Conservation (phyloP, 1,140 invertebrate genomes). For the Drosophila sp. region DNA sequence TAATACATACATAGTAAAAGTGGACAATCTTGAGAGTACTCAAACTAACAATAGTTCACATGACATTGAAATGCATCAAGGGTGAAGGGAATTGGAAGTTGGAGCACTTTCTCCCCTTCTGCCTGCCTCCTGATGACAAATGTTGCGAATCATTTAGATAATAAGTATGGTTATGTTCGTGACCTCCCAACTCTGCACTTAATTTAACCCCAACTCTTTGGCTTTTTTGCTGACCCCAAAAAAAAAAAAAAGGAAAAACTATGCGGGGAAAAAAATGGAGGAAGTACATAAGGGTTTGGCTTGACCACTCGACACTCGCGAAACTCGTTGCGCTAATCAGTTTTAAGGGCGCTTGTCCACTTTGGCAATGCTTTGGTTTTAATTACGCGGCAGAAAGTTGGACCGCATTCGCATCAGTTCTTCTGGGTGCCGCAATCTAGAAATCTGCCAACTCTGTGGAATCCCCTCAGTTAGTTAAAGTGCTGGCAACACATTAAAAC, state of each 20-base stretch:
- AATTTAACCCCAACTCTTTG: slow-evolving; percentile 4
- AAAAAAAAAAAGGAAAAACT: not conserved
- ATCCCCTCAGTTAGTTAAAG: slow-evolving; percentile 71
- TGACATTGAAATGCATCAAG: too few species aligned
- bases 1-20: too few species aligned
- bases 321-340: slow-evolving; percentile 71
- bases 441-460: slow-evolving; percentile 33
- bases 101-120: too few species aligned
- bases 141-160: slow-evolving; percentile 9
- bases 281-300: not conserved
- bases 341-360: slow-evolving; percentile 76
- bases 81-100: too few species aligned
- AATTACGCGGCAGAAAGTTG: slow-evolving; percentile 78
- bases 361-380: slow-evolving; percentile 78
- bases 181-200: not conserved
- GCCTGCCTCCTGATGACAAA: slow-evolving; percentile 1
- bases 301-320: slow-evolving; percentile 50
- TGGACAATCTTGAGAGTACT: too few species aligned
- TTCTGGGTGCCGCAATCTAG: slow-evolving; percentile 42
- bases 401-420: slow-evolving; percentile 37
- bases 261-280: not conserved
- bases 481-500: slow-evolving; percentile 78
- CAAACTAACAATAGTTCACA: too few species aligned
- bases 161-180: slow-evolving; percentile 12
- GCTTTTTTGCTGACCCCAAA: slow-evolving; percentile 15